Conservation (phyloP, 2,113 vertebrate genomes). For the Lucifuga dentata region DNA sequence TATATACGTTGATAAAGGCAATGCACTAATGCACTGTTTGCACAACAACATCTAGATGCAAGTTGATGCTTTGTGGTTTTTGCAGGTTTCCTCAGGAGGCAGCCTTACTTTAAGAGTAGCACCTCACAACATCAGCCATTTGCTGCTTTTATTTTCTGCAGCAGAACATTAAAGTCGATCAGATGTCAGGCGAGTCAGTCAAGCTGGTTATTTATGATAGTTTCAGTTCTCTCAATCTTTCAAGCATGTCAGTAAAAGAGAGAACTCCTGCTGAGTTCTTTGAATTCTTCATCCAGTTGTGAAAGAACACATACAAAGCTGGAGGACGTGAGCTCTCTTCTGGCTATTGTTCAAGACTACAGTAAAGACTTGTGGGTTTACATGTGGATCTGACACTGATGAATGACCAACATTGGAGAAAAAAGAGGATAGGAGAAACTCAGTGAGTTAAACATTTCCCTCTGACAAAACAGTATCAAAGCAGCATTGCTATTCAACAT, state of each 20-base stretch:
- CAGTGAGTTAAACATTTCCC: too few species aligned
- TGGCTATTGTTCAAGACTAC: constrained; percentile 53
- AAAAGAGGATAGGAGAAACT: not conserved
- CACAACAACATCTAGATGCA: constrained; percentile 67
- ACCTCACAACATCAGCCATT: not conserved
- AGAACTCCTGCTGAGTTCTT: constrained; percentile 10
- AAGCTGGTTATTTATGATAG: not conserved
- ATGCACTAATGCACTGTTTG: constrained; percentile 18
- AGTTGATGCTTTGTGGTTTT: constrained; percentile 77
- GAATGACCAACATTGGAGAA: constrained; percentile 49
- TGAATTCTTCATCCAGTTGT: constrained; percentile 10
- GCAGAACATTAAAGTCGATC: not conserved
- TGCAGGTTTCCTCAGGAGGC: constrained; percentile 79
- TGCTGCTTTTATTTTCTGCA: not conserved
- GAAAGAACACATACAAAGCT: constrained; percentile 9
- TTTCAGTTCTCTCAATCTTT: constrained; percentile 22
- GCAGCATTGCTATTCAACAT: too few species aligned
- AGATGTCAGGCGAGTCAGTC: not conserved
- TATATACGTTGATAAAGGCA: constrained; percentile 6
- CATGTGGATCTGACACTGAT: constrained; percentile 43
- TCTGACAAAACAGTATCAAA: too few species aligned
- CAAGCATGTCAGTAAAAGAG: constrained; percentile 16
- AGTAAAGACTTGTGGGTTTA: constrained; percentile 43
- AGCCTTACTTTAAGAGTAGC: constrained; percentile 42
- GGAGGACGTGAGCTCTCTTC: constrained; percentile 27